These are phyloP conservation scores for Acrossocheilus wenchowensis DNA, from an alignment of 2,797 vertebrate species.

Conservation along the genomic window DNA sequence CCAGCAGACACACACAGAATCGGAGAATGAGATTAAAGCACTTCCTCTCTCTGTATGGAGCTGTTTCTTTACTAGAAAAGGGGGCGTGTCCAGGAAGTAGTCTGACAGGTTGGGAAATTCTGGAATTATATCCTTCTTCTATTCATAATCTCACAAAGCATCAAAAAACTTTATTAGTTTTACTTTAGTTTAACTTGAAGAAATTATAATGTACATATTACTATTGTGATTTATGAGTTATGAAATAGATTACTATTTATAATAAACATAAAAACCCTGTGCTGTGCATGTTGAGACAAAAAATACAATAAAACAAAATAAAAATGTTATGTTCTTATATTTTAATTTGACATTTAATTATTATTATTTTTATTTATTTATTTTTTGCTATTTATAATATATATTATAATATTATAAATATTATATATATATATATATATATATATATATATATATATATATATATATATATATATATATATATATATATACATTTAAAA, in stretches of 20 bases:
- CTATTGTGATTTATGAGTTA: background rate
- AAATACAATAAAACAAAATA: background rate
- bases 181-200: background rate
- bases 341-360: too few relatives aligned
- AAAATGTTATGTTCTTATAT: background rate
- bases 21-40: background rate
- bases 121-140: background rate
- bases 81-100: background rate
- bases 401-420: background rate
- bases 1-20: background rate
- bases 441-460: too few relatives aligned
- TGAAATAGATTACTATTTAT: background rate
- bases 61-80: background rate
- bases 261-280: background rate
- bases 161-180: background rate
- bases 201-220: background rate
- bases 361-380: too few relatives aligned
- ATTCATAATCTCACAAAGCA: background rate
- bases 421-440: too few relatives aligned
- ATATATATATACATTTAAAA: background rate
- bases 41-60: background rate
- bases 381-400: background rate
- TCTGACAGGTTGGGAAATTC: slow-evolving; percentile 2
- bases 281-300: background rate
- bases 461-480: background rate